Evolutionary conservation across 53 echinoderm and acorn worm species (phyloP).

Genomic region (Echinarachnius parma): DNA sequence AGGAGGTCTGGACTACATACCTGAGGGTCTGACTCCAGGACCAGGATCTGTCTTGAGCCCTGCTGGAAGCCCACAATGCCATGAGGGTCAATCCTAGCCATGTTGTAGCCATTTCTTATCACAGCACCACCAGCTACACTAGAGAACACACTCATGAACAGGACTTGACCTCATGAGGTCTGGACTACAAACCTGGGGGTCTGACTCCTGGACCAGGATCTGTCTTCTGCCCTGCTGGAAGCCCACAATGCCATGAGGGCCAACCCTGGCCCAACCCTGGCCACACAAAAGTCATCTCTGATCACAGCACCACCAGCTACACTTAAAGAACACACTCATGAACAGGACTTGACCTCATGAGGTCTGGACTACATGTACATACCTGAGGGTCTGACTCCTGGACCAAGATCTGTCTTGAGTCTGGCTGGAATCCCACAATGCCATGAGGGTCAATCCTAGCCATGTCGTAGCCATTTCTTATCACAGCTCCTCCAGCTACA

Average conservation of each 20-base stretch:
- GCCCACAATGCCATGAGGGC: conserved; percentile 77
- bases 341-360: too few species aligned
- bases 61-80: conserved; percentile 74
- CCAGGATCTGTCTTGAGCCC: conserved; percentile 53
- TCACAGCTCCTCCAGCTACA: conserved; percentile 71
- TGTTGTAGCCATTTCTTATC: conserved; percentile 42
- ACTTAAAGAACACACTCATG: conserved; percentile 55
- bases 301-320: conserved; percentile 72
- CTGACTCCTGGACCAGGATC: conserved; percentile 55
- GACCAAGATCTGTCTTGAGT: conserved; percentile 56
- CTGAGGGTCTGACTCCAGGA: conserved; percentile 66
- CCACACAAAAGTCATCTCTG: conserved; percentile 27
- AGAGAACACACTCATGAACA: conserved; percentile 51
- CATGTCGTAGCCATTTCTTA: conserved; percentile 42
- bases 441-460: conserved; percentile 80
- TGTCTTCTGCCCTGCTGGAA: conserved; percentile 56
- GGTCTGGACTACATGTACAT: too few species aligned
- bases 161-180: too few species aligned
- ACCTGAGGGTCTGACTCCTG: conserved; percentile 75
- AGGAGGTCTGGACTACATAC: too few species aligned
- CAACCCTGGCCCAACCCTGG: conserved; percentile 60
- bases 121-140: conserved; percentile 72
- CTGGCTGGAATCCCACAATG: conserved; percentile 62
- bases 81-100: conserved; percentile 69
- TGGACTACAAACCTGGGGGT: conserved; percentile 81